Conservation (phyloP, 2,113 vertebrate genomes). For the Misgurnus anguillicaudatus region DNA sequence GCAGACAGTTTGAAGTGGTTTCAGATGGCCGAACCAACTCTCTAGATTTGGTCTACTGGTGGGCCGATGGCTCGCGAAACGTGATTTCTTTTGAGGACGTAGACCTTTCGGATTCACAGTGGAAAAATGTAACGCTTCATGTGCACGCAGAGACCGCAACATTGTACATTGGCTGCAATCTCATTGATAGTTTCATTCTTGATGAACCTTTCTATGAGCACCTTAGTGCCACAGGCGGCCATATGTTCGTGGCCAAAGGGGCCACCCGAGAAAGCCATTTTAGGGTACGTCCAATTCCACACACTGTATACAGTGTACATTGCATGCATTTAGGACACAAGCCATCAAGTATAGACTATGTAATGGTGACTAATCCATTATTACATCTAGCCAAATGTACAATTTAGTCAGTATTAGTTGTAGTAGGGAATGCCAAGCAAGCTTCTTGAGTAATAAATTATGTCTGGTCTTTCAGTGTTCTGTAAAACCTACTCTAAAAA, state of each 20-base stretch:
- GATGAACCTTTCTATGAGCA: conserved; percentile 86
- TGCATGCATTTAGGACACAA: not conserved
- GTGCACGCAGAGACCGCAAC: conserved; percentile 79
- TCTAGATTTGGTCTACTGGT: conserved; percentile 85
- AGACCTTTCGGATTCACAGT: conserved; percentile 83
- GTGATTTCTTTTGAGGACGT: conserved; percentile 82
- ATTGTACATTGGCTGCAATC: conserved; percentile 82
- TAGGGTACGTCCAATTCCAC: conserved; percentile 71
- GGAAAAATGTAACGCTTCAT: conserved; percentile 86
- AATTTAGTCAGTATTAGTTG: not conserved
- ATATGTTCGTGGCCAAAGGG: conserved; percentile 82
- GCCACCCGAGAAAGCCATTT: conserved; percentile 80
- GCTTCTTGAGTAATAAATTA: conserved; percentile 25
- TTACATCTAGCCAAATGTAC: not conserved
- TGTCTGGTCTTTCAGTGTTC: conserved; percentile 12
- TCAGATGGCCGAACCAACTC: conserved; percentile 84
- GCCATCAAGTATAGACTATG: not conserved
- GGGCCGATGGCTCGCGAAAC: conserved; percentile 73
- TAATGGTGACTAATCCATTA: not conserved
- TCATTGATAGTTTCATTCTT: conserved; percentile 81
- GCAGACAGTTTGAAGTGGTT: conserved; percentile 82
- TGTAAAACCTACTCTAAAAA: conserved; percentile 16
- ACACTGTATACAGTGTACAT: not conserved
- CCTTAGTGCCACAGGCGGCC: conserved; percentile 72
- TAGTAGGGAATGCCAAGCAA: conserved; percentile 15